phyloP scores from a whole-genome alignment of 2,797 vertebrate genomes.

The Thripadectes ignobilis region DNA sequence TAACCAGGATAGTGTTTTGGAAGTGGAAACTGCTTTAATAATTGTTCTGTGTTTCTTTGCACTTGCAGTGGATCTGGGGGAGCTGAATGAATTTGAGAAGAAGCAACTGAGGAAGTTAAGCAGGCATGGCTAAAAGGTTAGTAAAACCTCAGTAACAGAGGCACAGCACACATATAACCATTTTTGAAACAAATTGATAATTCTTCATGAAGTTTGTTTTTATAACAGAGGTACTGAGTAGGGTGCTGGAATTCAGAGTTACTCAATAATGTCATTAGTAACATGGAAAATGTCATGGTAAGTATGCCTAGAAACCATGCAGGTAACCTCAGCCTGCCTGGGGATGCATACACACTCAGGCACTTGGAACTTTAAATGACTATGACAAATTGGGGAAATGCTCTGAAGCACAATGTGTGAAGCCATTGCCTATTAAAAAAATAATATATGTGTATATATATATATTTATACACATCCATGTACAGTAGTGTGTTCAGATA shows the following conservation, averaged over 20 bases:
- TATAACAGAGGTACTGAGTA: not conserved
- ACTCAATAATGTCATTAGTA: not conserved
- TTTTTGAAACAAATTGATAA: not conserved
- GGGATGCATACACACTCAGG: fast-evolving
- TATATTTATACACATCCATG: too few species aligned
- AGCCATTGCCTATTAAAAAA: not conserved
- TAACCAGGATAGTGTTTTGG: not conserved
- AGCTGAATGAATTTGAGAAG: not conserved
- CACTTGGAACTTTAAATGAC: not conserved
- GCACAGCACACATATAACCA: not conserved
- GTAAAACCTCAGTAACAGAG: not conserved
- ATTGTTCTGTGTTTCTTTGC: not conserved
- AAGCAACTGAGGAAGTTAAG: not conserved
- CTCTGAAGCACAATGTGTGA: too few species aligned
- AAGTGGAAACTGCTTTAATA: not conserved
- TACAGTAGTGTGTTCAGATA: not conserved
- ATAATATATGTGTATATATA: too few species aligned
- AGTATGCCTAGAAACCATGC: not conserved
- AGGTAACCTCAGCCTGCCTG: not conserved
- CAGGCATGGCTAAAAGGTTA: not conserved
- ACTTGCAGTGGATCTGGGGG: not conserved
- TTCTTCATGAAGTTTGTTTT: not conserved
- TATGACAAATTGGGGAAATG: not conserved
- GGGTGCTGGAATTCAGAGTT: not conserved
- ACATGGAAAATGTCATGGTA: not conserved